A percentile compares a stretch with the other conserved stretches of the same genome.
These are phyloP conservation scores for Sula dactylatra DNA, from an alignment of 2,113 vertebrate genomes.

Conservation along the genomic window DNA sequence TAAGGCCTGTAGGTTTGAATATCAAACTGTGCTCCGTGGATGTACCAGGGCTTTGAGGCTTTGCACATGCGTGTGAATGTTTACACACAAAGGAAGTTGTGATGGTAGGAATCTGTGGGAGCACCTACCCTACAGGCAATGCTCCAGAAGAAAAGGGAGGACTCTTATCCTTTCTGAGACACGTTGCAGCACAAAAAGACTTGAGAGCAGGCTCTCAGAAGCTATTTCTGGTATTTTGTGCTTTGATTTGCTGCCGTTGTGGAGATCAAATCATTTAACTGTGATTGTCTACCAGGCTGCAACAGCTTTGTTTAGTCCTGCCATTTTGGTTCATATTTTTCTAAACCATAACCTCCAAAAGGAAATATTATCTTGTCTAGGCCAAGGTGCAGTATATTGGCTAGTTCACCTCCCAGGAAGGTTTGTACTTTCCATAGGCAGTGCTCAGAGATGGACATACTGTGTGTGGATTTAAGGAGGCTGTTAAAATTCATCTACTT, in stretches of 20 bases:
- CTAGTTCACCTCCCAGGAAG: background rate
- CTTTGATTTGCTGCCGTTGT: background rate
- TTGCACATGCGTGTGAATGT: background rate
- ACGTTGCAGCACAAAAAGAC: background rate
- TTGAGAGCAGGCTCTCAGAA: background rate
- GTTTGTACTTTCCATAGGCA: background rate
- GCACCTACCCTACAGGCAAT: background rate
- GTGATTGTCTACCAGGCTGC: background rate
- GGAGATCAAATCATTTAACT: background rate
- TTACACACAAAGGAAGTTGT: background rate
- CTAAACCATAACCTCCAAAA: background rate
- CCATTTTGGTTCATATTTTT: background rate
- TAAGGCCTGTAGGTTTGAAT: background rate
- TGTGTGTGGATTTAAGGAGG: background rate
- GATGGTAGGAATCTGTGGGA: background rate
- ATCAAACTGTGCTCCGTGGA: background rate
- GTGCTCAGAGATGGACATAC: background rate
- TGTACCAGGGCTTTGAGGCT: background rate
- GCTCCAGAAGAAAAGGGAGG: background rate
- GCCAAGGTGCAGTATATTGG: background rate
- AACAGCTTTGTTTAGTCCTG: background rate
- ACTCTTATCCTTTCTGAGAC: background rate
- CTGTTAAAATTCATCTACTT: background rate
- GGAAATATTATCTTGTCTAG: background rate
- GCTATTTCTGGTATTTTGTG: background rate